Evolutionary conservation across 2,797 vertebrate species (phyloP), one percentile per base, ranked within the genome.

Genomic region (Mormyrus proboscirostris): DNA sequence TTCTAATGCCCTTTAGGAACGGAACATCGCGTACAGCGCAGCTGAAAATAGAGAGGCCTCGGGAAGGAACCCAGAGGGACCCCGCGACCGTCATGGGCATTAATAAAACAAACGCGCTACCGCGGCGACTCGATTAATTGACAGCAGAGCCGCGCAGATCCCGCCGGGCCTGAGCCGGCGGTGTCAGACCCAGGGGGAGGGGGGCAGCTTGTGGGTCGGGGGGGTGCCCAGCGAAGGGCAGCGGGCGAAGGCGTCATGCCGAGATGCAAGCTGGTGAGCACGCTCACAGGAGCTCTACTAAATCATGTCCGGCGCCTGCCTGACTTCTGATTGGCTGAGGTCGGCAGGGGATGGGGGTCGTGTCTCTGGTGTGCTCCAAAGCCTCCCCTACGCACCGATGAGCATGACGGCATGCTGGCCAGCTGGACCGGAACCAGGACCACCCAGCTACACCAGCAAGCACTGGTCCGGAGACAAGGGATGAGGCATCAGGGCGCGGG

Each of bases 291-390:
- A 53, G 57, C 82, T 90, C 55, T 62, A n/a, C 69, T 82, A 65
- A 88, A 90, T 51, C 9, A 73, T 86, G 89, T 86, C 57, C 79
- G 85, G 85, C 86, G 33, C 89, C 85, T 73, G 85, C 85, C 73
- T 90, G 89, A 84, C 53, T 88, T 84, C 57, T 84, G 76, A 73
- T 53, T 85, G 76, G 53, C 6, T 38, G 10, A 47, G 38, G 38
- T 33, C 16, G 76, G 53, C 38, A 33, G 88, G 7, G 38, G n/a
- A 82, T 53, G 53, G 6, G 22, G 38, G 29, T 82, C 41, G 87
- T 29, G 55, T 86, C 49, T 79, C 69, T 65, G 41, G 85, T 88
- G 62, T 44, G 79, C 51, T 59, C 51, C 69, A 87, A 51, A 65
- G n/a, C 53, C 57, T 57, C 87, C 55, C 79, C 62, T 88, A 22